phyloP scores from a whole-genome alignment of 35 echinoderm and acorn worm species.

The Ophioderma brevispina region DNA sequence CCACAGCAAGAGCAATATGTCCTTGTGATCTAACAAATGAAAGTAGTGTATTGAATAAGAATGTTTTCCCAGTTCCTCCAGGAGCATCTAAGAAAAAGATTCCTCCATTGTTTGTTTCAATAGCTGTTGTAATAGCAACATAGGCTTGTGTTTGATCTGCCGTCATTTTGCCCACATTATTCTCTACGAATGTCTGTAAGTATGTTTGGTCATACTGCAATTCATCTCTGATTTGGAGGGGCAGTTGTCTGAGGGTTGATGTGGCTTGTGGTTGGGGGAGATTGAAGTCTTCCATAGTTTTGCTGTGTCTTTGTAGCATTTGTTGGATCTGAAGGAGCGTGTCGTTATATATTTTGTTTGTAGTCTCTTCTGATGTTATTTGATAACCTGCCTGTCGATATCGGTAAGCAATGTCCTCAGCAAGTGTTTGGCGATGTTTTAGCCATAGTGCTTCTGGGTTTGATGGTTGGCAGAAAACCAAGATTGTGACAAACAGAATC shows the following conservation, averaged over 20 bases:
- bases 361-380: not conserved
- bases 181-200: conserved; percentile 2
- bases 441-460: not conserved
- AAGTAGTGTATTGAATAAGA: conserved; percentile 28
- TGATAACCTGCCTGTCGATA: not conserved
- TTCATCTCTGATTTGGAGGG: not conserved
- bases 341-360: not conserved
- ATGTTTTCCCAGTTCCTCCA: conserved; percentile 63
- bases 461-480: too few relatives aligned
- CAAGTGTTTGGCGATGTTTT: not conserved
- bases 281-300: not conserved
- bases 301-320: not conserved
- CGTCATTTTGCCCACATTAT: not conserved
- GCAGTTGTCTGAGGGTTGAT: not conserved
- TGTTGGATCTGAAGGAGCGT: not conserved
- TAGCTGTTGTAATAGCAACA: not conserved
- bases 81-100: conserved; percentile 57
- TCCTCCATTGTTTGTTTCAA: not conserved
- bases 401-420: not conserved
- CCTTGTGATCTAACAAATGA: not conserved
- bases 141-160: not conserved
- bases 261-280: not conserved
- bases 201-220: not conserved
- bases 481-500: too few relatives aligned
- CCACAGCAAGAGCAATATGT: conserved; percentile 20